Base-by-base conservation (phyloP, 2,113 vertebrate genomes). In the Nothoprocta perdicaria region DNA sequence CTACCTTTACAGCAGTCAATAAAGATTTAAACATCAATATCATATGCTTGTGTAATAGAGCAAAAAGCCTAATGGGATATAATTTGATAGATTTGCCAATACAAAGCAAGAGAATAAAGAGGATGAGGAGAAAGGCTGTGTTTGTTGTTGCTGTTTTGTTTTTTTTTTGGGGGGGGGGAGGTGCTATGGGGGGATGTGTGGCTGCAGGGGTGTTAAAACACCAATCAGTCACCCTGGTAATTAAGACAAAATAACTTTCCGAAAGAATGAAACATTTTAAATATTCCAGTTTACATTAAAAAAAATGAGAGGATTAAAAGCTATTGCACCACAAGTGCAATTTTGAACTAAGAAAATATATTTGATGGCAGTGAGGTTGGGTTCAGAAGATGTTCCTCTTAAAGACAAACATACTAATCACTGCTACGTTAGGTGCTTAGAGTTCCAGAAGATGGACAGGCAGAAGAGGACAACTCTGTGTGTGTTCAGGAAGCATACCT, bases 211-310 rank as follows among this genome's bases (percentile, higher is more conserved):
- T 48, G 48, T 23, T 48, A 48, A 43, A 40, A 53, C 31, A 9
- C 3, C 35, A 81, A 94, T 93, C 93, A 85, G 68, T 89, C 82
- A 92, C 88, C 65, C 72, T 74, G 72, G 62, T 27, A 72, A 57
- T 31, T 57, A 57, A 62, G 71, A 73, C 41, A 94, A 74, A 91
- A 85, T 66, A 77, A 83, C 33, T 33, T 92, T 52, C 60, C 26
- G 0, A 38, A 86, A 85, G 60, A 9, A 3, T 31, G 15, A 57
- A 57, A 31, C 15, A 57, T 74, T 93, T 91, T 45, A 27, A 91
- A 50, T 31, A 17, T 89, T 55, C 74, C 50, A 45, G 45, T 85
- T 58, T 66, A 38, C n/a, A 41, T n/a, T 19, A 82, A 57, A 86
- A 53, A 79, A 11, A 13, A 77, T 65, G 72, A 82, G 82, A 71